Conservation (phyloP, 2,888 invertebrate genomes). For the Andrena dorsata region DNA sequence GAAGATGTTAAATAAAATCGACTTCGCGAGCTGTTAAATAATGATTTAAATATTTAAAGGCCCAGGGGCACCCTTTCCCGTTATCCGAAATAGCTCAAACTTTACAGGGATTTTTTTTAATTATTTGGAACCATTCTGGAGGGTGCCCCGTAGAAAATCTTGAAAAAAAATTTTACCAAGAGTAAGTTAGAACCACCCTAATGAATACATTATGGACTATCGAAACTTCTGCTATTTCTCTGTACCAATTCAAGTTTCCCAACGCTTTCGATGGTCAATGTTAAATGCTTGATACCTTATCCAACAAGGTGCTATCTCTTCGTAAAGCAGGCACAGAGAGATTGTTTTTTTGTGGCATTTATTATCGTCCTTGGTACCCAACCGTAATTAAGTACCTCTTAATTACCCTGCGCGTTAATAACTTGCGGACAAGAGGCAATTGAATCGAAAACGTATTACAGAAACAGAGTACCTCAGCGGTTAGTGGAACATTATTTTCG, state of each 20-base stretch:
- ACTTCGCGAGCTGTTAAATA: too few species aligned
- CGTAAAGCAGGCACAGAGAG: constrained; percentile 1
- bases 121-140: too few species aligned
- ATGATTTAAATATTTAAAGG: too few species aligned
- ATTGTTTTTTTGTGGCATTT: not conserved
- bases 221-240: not conserved
- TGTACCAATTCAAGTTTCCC: constrained; percentile 1
- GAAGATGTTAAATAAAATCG: too few species aligned
- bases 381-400: constrained; percentile 22
- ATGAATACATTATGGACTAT: too few species aligned
- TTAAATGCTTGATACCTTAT: constrained; percentile 31
- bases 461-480: not conserved
- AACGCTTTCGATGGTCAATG: constrained; percentile 42
- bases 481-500: not conserved
- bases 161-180: too few species aligned
- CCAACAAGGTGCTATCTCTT: not conserved
- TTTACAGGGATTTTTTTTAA: too few species aligned
- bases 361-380: constrained; percentile 1
- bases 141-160: too few species aligned
- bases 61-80: too few species aligned
- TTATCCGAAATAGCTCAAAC: too few species aligned
- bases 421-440: constrained; percentile 23
- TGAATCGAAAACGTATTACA: constrained; percentile 27
- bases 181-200: too few species aligned
- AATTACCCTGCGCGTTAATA: constrained; percentile 22